phyloP scores from a whole-genome alignment of 2,888 invertebrate genomes.

The Epinotia nisella region DNA sequence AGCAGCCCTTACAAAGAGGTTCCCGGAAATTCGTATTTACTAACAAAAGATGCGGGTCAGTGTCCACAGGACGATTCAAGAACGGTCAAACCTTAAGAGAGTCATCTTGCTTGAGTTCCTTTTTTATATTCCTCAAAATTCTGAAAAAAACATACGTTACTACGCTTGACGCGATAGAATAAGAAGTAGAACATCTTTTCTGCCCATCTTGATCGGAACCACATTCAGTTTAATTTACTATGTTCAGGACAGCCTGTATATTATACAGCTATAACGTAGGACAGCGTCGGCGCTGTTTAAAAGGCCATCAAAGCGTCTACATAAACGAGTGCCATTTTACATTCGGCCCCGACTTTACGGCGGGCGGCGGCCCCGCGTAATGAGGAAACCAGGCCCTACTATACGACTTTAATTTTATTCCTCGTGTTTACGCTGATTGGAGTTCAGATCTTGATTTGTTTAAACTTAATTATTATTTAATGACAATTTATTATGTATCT shows the following conservation, averaged over 20 bases:
- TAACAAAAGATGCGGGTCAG: conserved; percentile 25
- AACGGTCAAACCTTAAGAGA: conserved; percentile 1
- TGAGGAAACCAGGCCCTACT: conserved; percentile 67
- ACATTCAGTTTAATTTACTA: not conserved
- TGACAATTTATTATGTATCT: conserved; percentile 18
- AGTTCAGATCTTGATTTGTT: conserved; percentile 37
- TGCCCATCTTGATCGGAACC: conserved; percentile 6
- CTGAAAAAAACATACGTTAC: not conserved
- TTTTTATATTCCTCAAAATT: not conserved
- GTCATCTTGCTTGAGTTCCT: not conserved
- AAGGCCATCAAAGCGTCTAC: conserved; percentile 72
- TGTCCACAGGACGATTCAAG: not conserved
- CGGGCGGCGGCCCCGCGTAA: conserved; percentile 66
- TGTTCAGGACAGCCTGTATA: conserved; percentile 12
- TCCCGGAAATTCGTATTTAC: conserved; percentile 16
- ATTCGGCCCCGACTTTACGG: conserved; percentile 73
- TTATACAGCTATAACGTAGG: conserved; percentile 26
- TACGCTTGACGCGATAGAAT: not conserved
- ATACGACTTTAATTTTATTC: conserved; percentile 42
- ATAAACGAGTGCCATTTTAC: conserved; percentile 74
- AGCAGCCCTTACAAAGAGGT: conserved; percentile 6
- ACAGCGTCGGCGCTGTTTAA: conserved; percentile 52
- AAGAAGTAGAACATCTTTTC: not conserved
- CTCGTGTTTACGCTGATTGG: conserved; percentile 44
- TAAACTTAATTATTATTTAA: conserved; percentile 27